Conservation (phyloP, 2,113 vertebrate genomes). For the Cyprinodon brontotheroides region DNA sequence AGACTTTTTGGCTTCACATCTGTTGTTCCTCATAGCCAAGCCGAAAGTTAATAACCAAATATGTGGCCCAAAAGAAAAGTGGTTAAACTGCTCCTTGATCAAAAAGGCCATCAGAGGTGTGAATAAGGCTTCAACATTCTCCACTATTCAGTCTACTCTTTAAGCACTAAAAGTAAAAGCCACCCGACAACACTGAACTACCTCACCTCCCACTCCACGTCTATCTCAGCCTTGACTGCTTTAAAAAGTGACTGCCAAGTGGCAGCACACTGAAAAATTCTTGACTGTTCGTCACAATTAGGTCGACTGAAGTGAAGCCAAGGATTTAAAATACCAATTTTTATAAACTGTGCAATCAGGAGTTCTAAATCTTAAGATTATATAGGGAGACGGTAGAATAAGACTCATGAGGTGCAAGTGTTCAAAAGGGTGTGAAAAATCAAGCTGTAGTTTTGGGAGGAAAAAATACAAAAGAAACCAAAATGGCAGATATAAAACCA, state of each 20-base stretch:
- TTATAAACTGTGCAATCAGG: conserved; percentile 1
- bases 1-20: background rate
- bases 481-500: conserved; percentile 11
- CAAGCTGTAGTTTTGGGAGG: background rate
- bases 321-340: conserved; percentile 12
- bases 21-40: too few species aligned
- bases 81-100: background rate
- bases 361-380: conserved; percentile 2
- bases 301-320: conserved; percentile 2
- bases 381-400: background rate
- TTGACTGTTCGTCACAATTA: background rate
- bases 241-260: background rate
- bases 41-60: too few species aligned
- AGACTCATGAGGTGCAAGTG: conserved; percentile 8
- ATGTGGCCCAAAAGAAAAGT: too few species aligned
- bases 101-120: background rate
- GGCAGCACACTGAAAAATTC: background rate
- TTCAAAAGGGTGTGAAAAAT: conserved; percentile 6
- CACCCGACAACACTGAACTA: background rate
- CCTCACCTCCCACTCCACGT: background rate
- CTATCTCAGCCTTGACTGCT: background rate
- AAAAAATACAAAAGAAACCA: background rate
- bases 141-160: background rate
- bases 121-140: background rate
- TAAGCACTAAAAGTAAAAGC: conserved; percentile 2